Evolutionary conservation across 2,113 vertebrate genomes (phyloP), one percentile per base, ranked within the genome.

Genomic region (Platanista minor): DNA sequence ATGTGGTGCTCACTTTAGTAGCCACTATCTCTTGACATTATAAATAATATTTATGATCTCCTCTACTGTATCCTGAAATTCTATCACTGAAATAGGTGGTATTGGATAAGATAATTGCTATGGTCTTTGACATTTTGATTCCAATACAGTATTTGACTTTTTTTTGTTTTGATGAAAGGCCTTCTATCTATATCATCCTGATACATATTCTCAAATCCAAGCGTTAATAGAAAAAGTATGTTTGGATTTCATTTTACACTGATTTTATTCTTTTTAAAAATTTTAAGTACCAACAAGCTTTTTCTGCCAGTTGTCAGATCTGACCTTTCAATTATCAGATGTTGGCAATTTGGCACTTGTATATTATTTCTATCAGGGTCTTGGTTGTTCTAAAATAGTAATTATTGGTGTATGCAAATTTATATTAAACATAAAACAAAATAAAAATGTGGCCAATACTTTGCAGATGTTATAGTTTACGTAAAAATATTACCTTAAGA

Each of bases 171-270:
- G 6, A 33, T 82, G 54, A 96, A 95, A 96, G 39, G 72, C 57
- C 69, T 97, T 97, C 87, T 98, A 93, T 97, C 91, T 98, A 96
- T 95, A 95, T 94, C 57, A 96, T 95, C 96, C 96, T 97, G 74
- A 46, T 81, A 62, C 5, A 59, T 52, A 83, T 84, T 78, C 33
- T 74, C 71, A 90, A 52, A 74, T 69, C 10, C 17, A 90, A 94
- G 33, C 67, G 17, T 46, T 62, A 71, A 81, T 43, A 57, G 17
- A 80, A 59, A 23, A 77, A 85, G 43, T 36, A 33, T 33, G 23
- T 93, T 95, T 81, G 29, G 9, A 87, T 91, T 93, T 91, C 41
- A 74, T 93, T 23, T 39, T 66, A 49, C 2, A 67, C 7, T 91
- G 15, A 41, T 91, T 80, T 80, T 25, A 88, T 41, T 90, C 74